phyloP scores from a whole-genome alignment of 2,113 vertebrate species.

The Plecturocebus donacophilus region DNA sequence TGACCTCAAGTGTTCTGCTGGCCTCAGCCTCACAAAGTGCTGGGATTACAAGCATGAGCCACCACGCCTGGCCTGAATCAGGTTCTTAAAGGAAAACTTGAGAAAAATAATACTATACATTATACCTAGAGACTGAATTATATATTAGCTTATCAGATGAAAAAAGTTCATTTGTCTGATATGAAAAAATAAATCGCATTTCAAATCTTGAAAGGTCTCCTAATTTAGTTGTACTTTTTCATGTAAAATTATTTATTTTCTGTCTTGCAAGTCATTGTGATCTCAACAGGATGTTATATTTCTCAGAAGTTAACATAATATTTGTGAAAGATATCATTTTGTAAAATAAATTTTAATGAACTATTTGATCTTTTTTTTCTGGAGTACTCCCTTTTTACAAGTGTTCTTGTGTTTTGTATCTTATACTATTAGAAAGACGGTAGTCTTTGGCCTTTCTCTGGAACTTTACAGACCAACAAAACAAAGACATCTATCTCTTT shows the following conservation, averaged over 20 bases:
- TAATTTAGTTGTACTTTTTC: slow-evolving; percentile 18
- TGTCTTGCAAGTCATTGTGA: slow-evolving; percentile 52
- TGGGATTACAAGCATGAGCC: too few species aligned
- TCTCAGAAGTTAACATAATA: slow-evolving; percentile 63
- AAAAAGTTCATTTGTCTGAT: slow-evolving; percentile 25
- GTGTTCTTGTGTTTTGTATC: slow-evolving; percentile 27
- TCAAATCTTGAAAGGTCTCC: slow-evolving; percentile 35
- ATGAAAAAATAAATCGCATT: slow-evolving; percentile 44
- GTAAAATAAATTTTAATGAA: slow-evolving; percentile 73
- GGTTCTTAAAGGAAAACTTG: background rate
- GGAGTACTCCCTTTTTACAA: background rate
- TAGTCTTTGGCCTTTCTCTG: background rate
- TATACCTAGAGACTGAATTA: background rate
- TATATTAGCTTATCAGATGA: background rate
- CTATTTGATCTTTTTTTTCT: slow-evolving; percentile 70
- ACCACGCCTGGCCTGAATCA: too few species aligned
- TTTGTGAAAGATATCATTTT: slow-evolving; percentile 62
- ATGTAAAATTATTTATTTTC: background rate
- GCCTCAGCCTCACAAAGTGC: too few species aligned
- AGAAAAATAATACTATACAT: background rate
- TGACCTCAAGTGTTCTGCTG: too few species aligned
- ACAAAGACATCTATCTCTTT: background rate
- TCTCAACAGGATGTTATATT: slow-evolving; percentile 65
- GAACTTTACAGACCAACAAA: background rate
- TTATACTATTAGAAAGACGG: slow-evolving; percentile 8